These are phyloP conservation scores for Pantelozetes paolii DNA, from an alignment of 2,888 invertebrate genomes.

Conservation along the genomic window DNA sequence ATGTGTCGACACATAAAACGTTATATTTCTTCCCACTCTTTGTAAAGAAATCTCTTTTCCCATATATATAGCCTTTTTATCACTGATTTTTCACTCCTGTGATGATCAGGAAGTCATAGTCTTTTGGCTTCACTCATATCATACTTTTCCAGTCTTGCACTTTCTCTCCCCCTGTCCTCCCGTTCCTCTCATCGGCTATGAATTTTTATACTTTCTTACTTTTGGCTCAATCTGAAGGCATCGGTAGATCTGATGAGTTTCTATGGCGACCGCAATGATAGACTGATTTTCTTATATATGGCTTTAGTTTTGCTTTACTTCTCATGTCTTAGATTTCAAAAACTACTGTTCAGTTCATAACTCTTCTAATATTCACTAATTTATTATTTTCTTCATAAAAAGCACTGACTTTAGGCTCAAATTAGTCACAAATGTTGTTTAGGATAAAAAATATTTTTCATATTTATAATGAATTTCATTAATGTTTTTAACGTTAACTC, in stretches of 20 bases:
- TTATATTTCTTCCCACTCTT: not conserved
- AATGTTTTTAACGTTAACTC: too few relatives aligned
- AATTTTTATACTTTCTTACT: not conserved
- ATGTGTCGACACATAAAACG: not conserved
- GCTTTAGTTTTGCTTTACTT: not conserved
- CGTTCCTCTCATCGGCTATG: too few relatives aligned
- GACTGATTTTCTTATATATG: not conserved
- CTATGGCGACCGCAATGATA: not conserved
- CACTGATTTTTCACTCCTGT: not conserved
- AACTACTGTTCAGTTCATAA: not conserved
- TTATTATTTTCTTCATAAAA: not conserved
- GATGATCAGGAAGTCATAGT: constrained; percentile 20
- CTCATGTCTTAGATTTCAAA: not conserved
- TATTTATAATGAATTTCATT: too few relatives aligned
- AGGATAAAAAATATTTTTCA: too few relatives aligned
- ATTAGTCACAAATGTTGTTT: too few relatives aligned
- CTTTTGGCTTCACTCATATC: not conserved
- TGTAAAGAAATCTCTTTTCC: not conserved
- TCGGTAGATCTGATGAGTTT: not conserved
- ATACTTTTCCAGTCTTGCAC: too few relatives aligned
- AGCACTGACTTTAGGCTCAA: too few relatives aligned
- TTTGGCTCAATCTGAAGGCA: not conserved
- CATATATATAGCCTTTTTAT: not conserved
- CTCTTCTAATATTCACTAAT: not conserved
- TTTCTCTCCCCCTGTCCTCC: too few relatives aligned